Evolutionary conservation across 1,140 invertebrate genomes (phyloP).

Genomic region (Caenorhabditis tropicalis): DNA sequence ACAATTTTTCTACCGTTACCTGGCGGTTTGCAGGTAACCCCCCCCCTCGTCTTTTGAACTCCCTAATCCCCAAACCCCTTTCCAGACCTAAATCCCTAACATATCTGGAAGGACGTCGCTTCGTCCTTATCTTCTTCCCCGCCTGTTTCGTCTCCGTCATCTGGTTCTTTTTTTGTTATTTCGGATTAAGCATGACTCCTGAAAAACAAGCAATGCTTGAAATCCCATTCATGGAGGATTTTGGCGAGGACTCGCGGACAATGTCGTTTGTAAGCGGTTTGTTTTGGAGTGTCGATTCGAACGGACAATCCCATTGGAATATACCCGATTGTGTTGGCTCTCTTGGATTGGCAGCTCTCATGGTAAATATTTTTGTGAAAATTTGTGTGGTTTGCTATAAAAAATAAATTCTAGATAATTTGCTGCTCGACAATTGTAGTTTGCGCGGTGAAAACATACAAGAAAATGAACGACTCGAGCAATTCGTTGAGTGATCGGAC

Average conservation of each 20-base stretch:
- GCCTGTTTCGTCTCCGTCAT: background rate
- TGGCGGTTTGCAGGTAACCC: background rate
- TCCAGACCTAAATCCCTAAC: background rate
- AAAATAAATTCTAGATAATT: background rate
- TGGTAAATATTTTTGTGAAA: background rate
- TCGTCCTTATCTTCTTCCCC: background rate
- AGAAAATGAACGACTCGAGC: background rate
- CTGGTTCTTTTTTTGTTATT: conserved; percentile 16
- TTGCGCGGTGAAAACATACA: conserved; percentile 1
- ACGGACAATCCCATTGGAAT: background rate
- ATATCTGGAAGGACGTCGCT: background rate
- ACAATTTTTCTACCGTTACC: background rate
- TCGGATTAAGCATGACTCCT: background rate
- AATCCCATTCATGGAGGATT: background rate
- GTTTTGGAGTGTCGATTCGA: background rate
- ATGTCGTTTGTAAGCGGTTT: conserved; percentile 3
- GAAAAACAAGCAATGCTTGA: conserved; percentile 17
- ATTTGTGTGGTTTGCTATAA: background rate
- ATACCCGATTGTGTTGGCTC: background rate
- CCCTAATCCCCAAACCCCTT: background rate
- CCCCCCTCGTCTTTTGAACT: background rate
- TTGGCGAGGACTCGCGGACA: background rate
- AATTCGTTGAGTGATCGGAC: background rate
- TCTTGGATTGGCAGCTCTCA: background rate
- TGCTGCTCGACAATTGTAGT: conserved; percentile 8